phyloP scores from a whole-genome alignment of 2,113 vertebrate genomes.

The Aptenodytes patagonicus region DNA sequence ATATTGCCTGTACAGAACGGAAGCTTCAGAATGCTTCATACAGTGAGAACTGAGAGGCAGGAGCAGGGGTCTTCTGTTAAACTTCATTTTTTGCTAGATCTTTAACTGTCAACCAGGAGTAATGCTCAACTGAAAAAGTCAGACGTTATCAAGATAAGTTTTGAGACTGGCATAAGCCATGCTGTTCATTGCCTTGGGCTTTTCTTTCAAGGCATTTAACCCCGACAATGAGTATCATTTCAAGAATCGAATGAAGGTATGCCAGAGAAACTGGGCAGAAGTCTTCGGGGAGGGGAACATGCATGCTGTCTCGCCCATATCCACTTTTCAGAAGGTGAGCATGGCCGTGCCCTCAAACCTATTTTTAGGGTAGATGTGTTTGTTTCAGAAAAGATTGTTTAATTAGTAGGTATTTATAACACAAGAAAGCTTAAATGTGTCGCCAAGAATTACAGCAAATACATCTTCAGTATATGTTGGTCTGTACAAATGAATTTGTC shows the following conservation, averaged over 20 bases:
- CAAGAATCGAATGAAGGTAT: constrained; percentile 97
- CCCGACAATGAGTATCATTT: constrained; percentile 99
- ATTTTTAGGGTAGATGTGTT: neutral
- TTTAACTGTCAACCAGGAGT: neutral
- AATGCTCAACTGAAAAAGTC: neutral
- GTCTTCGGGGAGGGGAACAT: constrained; percentile 95
- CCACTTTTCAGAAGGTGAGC: constrained; percentile 89
- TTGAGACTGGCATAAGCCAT: neutral
- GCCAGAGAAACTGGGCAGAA: constrained; percentile 96
- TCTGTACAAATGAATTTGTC: neutral
- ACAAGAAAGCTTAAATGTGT: neutral
- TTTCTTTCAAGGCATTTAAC: constrained; percentile 88
- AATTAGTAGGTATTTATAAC: neutral
- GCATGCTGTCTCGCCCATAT: constrained; percentile 91
- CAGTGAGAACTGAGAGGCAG: neutral
- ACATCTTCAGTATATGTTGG: neutral
- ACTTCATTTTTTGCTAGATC: neutral
- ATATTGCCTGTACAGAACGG: neutral
- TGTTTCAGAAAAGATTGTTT: neutral
- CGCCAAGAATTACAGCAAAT: neutral
- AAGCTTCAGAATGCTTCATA: neutral
- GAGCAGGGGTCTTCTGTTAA: neutral
- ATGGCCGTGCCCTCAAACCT: neutral
- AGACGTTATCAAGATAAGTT: neutral
- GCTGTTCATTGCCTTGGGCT: neutral